A percentile compares a stretch with the other conserved stretches of the same genome.
phyloP scores from a whole-genome alignment of 2,888 invertebrate genomes.

The Drosophila quinaria region DNA sequence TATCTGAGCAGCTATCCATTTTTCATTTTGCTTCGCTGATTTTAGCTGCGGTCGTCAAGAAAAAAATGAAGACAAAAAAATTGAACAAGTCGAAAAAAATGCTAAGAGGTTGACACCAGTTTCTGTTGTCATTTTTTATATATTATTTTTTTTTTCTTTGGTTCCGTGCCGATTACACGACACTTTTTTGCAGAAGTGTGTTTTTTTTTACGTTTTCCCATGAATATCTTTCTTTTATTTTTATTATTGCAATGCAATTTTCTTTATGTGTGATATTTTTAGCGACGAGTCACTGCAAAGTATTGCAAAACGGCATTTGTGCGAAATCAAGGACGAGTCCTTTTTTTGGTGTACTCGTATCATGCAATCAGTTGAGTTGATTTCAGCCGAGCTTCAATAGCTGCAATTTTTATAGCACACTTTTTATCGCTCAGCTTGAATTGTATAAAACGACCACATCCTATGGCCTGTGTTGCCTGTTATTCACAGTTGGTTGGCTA shows the following conservation, averaged over 20 bases:
- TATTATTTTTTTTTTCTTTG: slow-evolving; percentile 39
- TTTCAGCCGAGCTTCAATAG: slow-evolving; percentile 1
- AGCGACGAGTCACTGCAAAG: slow-evolving; percentile 13
- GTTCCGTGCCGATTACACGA: slow-evolving; percentile 58
- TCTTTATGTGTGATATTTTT: slow-evolving; percentile 6
- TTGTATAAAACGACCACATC: background rate
- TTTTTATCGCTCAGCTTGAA: slow-evolving; percentile 16
- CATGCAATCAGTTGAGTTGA: background rate
- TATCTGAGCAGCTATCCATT: slow-evolving; percentile 34
- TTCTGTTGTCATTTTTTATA: slow-evolving; percentile 51
- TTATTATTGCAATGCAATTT: slow-evolving; percentile 24
- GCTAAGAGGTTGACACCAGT: slow-evolving; percentile 62
- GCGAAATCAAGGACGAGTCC: background rate
- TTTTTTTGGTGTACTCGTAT: background rate
- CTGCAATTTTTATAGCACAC: slow-evolving; percentile 1
- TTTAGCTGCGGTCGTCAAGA: slow-evolving; percentile 38
- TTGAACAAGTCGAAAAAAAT: slow-evolving; percentile 20
- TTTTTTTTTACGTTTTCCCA: slow-evolving; percentile 9
- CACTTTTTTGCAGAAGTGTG: slow-evolving; percentile 34
- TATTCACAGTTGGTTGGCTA: slow-evolving; percentile 65
- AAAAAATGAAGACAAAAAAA: slow-evolving; percentile 30
- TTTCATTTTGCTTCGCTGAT: slow-evolving; percentile 39
- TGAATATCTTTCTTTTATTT: slow-evolving; percentile 40
- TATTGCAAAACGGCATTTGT: slow-evolving; percentile 13
- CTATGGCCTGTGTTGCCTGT: slow-evolving; percentile 34